These are phyloP conservation scores for Sorex fumeus DNA, from an alignment of 2,113 vertebrate species.

Conservation along the genomic window DNA sequence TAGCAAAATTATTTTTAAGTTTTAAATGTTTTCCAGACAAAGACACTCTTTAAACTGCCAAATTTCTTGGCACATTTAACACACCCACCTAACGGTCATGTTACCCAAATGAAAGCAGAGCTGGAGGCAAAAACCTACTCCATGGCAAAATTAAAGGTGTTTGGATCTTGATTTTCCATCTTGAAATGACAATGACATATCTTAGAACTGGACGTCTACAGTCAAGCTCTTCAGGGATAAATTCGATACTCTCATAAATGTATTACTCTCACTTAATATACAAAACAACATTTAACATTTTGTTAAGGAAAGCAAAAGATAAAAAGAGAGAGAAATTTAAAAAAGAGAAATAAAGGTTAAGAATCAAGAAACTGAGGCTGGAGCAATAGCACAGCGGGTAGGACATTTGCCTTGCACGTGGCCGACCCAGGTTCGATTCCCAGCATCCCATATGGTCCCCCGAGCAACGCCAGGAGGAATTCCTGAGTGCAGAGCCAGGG, in stretches of 20 bases:
- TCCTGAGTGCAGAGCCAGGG: too few relatives aligned
- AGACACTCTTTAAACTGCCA: conserved; percentile 25
- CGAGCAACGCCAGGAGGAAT: too few relatives aligned
- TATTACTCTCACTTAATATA: background rate
- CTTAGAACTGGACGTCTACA: conserved; percentile 15
- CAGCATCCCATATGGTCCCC: too few relatives aligned
- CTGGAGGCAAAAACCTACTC: background rate
- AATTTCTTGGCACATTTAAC: conserved; percentile 16
- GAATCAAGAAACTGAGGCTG: background rate
- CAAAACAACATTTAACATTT: conserved; percentile 4
- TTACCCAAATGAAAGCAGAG: background rate
- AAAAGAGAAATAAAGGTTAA: background rate
- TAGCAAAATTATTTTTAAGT: conserved; percentile 64
- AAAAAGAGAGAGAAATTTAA: too few relatives aligned
- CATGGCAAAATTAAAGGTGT: background rate
- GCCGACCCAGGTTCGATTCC: too few relatives aligned
- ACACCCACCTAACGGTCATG: background rate
- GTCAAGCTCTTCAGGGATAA: background rate
- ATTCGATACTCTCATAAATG: background rate
- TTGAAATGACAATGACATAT: background rate
- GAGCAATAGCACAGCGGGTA: too few relatives aligned
- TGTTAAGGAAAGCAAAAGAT: conserved; percentile 25
- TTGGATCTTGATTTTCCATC: background rate
- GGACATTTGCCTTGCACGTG: too few relatives aligned
- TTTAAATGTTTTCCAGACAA: conserved; percentile 67